Evolutionary conservation across 2,113 vertebrate species (phyloP).

Genomic region (Laticauda colubrina): DNA sequence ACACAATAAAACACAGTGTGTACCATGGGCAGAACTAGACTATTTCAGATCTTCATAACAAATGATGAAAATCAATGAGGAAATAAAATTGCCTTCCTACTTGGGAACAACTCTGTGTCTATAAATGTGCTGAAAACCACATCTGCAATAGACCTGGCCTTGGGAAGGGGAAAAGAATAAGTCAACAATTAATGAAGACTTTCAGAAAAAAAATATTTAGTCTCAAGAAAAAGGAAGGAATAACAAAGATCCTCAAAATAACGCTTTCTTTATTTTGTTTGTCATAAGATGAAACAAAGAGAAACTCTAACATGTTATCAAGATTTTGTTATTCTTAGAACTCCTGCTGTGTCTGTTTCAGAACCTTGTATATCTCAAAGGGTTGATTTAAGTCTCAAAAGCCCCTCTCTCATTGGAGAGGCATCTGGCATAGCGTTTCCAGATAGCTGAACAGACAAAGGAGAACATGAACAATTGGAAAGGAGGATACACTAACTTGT

Average conservation of each 20-base stretch:
- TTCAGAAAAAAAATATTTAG: neutral
- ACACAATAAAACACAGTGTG: slow-evolving; percentile 39
- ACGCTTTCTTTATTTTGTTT: neutral
- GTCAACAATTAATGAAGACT: neutral
- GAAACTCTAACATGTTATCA: neutral
- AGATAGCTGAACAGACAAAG: neutral
- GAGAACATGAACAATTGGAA: neutral
- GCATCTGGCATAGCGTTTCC: neutral
- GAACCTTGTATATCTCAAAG: neutral
- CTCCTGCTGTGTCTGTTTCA: neutral
- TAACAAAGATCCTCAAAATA: neutral
- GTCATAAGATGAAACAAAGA: neutral
- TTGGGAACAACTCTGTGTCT: slow-evolving; percentile 44
- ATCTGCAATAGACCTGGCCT: slow-evolving; percentile 27
- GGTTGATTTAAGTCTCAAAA: neutral
- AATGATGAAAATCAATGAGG: slow-evolving; percentile 51
- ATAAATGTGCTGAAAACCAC: slow-evolving; percentile 35
- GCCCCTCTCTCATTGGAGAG: neutral
- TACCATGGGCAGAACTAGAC: slow-evolving; percentile 44
- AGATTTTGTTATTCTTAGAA: neutral
- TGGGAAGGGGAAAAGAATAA: neutral
- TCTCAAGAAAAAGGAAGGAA: neutral
- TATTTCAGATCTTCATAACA: slow-evolving; percentile 50
- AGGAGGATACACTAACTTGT: neutral
- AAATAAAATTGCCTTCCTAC: slow-evolving; percentile 50